Evolutionary conservation across 2,113 vertebrate genomes (phyloP), one percentile per base, ranked within the genome.

Genomic region (Xerus inauris): DNA sequence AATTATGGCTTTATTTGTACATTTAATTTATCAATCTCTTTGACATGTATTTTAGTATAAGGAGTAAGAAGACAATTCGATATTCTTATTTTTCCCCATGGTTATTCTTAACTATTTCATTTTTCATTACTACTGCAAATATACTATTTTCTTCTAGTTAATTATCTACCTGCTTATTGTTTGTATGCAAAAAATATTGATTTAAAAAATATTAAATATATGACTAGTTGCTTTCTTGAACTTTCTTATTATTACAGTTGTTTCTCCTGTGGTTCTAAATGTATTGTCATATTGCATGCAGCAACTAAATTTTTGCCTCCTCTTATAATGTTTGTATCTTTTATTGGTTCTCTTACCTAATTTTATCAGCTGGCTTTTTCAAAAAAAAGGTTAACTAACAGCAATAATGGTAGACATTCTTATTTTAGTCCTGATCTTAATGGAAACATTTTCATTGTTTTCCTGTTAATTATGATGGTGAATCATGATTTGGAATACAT

Each of bases 401-500:
- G 8, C 24, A 81, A 16, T 47, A 32, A 62, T 69, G 64, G 14
- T 80, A 42, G 77, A 83, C 38, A 91, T 57, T 30, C 6, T 75
- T 92, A 5, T 73, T 64, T 94, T 87, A 80, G 82, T 97, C 13
- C 64, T 89, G 8, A 91, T 89, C 81, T 83, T 72, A 47, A n/a
- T 80, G 6, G 54, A 69, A 87, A 75, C 22, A 12, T 79, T 89
- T 89, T n/a, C 38, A 67, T 71, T 96, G 47, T 86, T 91, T 91
- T 93, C 49, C 65, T 84, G n/a, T 91, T 64, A 87, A 69, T 91
- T 17, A 11, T 54, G 35, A 91, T 83, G 14, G 64, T 38, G 62
- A 94, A 32, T 87, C 89, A 94, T 49, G 30, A 90, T 24, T 94
- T 90, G 30, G 71, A 8, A 57, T 49, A 28, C 20, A 24, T 72